Percentiles rank a stretch among this genome's conserved stretches.
phyloP scores from a whole-genome alignment of 2,888 invertebrate species.

The Hydrotaea cyrtoneurina region DNA sequence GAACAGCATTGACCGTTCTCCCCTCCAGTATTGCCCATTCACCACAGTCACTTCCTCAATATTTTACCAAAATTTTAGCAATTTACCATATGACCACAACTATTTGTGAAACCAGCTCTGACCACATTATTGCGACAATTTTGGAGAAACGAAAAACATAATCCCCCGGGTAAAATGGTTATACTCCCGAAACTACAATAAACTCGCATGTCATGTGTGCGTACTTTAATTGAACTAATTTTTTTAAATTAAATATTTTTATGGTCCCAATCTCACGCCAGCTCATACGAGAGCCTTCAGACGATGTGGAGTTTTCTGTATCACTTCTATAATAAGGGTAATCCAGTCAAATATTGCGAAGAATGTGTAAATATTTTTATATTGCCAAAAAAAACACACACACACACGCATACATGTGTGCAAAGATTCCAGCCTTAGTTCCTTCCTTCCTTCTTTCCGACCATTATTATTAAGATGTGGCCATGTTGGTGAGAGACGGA shows the following conservation, averaged over 20 bases:
- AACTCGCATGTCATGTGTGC: not conserved
- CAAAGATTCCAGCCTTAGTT: not conserved
- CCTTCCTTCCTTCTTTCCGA: too few relatives aligned
- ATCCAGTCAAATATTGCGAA: conserved; percentile 21
- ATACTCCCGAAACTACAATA: not conserved
- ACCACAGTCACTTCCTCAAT: too few relatives aligned
- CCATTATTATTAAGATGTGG: conserved; percentile 26
- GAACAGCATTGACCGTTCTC: too few relatives aligned
- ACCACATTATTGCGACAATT: not conserved
- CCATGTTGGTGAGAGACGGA: not conserved
- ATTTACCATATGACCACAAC: not conserved
- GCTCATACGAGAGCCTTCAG: not conserved
- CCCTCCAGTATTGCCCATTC: too few relatives aligned
- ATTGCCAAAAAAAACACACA: conserved; percentile 17
- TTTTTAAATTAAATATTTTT: conserved; percentile 37
- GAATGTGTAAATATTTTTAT: conserved; percentile 21
- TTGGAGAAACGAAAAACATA: not conserved
- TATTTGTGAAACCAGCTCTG: not conserved
- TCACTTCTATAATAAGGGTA: conserved; percentile 26
- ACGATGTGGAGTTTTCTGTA: not conserved
- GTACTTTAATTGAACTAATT: conserved; percentile 8
- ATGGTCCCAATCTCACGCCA: not conserved
- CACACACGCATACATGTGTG: not conserved
- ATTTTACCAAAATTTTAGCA: not conserved
- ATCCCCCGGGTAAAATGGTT: not conserved